A percentile compares a stretch with the other conserved stretches of the same genome.
Evolutionary conservation across 2,888 invertebrate genomes (phyloP).

Genomic region (Carabus problematicus): DNA sequence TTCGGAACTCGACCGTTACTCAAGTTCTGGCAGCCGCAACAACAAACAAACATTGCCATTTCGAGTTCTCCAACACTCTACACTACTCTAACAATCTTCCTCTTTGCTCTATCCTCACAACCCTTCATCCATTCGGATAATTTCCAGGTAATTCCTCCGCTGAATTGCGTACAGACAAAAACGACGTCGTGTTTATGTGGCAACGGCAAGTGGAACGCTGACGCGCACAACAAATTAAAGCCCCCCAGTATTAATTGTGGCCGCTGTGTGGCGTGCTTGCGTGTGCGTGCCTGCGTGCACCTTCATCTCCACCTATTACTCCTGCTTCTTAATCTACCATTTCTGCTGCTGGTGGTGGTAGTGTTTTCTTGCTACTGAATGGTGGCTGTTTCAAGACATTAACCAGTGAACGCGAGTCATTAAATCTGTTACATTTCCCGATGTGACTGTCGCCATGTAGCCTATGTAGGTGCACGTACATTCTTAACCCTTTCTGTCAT

Average conservation of each 20-base stretch:
- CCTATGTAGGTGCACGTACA: too few relatives aligned
- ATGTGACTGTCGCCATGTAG: too few relatives aligned
- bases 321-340: conserved; percentile 47
- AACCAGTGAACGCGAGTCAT: conserved; percentile 48
- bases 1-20: conserved; percentile 5
- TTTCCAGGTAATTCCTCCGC: conserved; percentile 57
- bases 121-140: conserved; percentile 49
- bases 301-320: conserved; percentile 40
- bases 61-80: conserved; percentile 11
- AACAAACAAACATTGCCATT: conserved; percentile 31
- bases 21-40: background rate
- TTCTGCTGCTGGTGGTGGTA: conserved; percentile 38
- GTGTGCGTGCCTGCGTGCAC: conserved; percentile 46
- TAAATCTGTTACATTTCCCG: conserved; percentile 44
- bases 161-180: conserved; percentile 49
- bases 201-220: conserved; percentile 21
- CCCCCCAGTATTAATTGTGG: conserved; percentile 53
- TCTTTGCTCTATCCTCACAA: conserved; percentile 51
- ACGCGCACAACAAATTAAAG: conserved; percentile 55
- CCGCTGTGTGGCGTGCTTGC: conserved; percentile 48
- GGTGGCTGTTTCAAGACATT: conserved; percentile 46
- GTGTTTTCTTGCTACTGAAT: too few relatives aligned
- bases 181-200: conserved; percentile 12
- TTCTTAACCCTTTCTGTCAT: too few relatives aligned
- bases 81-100: too few relatives aligned